Evolutionary conservation across 2,888 invertebrate genomes (phyloP).

Genomic region (Aleiodes alternator): DNA sequence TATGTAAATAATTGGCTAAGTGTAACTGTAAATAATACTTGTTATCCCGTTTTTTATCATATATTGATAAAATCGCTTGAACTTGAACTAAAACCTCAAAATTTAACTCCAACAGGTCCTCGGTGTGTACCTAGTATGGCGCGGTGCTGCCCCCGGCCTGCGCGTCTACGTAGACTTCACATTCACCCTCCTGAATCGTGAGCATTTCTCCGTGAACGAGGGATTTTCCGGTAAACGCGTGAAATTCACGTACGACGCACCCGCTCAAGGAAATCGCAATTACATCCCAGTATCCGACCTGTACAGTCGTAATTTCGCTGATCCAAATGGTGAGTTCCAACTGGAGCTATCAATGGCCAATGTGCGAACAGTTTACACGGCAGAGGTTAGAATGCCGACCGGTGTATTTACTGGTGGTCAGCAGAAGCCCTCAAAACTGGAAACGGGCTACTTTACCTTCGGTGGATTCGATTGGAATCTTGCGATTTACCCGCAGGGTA

Average conservation of each 20-base stretch:
- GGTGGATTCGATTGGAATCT: constrained; percentile 91
- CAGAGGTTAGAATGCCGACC: constrained; percentile 78
- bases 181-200: constrained; percentile 87
- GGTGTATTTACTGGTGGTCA: constrained; percentile 69
- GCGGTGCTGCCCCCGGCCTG: constrained; percentile 85
- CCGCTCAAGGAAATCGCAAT: constrained; percentile 84
- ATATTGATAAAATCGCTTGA: too few relatives aligned
- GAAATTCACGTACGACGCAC: constrained; percentile 82
- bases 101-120: constrained; percentile 73
- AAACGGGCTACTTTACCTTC: constrained; percentile 85
- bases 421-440: constrained; percentile 76
- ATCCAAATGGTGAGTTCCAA: constrained; percentile 88
- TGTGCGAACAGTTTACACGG: constrained; percentile 85
- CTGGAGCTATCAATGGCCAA: constrained; percentile 87
- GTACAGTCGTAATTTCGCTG: constrained; percentile 84
- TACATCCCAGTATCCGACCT: constrained; percentile 85
- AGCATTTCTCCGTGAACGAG: constrained; percentile 90
- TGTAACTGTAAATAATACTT: too few relatives aligned
- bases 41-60: too few relatives aligned
- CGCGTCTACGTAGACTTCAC: constrained; percentile 88
- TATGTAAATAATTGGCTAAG: too few relatives aligned
- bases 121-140: constrained; percentile 87
- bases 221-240: constrained; percentile 87
- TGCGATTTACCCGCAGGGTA: constrained; percentile 79
- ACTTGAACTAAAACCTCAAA: not conserved